Percentiles rank a stretch among this genome's conserved stretches.
Conservation (phyloP, 53 echinoderm and acorn worm genomes). For the Echinometra lucunter region DNA sequence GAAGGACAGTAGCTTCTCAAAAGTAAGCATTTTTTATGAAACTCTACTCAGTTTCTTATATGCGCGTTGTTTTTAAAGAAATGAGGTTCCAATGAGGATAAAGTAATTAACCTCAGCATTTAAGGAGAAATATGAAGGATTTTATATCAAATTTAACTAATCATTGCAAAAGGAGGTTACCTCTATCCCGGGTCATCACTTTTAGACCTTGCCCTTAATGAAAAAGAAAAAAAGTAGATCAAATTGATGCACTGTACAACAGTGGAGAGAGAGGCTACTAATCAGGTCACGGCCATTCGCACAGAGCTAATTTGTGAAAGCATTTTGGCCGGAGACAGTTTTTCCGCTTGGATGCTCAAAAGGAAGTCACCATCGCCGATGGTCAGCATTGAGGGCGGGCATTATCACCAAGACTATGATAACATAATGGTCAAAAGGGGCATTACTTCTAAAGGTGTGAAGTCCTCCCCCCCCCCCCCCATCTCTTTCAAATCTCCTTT, state of each 20-base stretch:
- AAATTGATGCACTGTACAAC: not conserved
- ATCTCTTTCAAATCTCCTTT: too few species aligned
- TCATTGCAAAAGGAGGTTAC: not conserved
- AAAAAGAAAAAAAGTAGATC: not conserved
- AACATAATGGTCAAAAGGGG: not conserved
- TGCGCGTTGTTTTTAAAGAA: too few species aligned
- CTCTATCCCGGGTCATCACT: not conserved
- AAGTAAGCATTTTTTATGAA: too few species aligned
- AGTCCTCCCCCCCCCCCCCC: not conserved
- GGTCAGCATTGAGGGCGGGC: not conserved
- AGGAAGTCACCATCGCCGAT: not conserved
- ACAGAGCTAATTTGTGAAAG: not conserved
- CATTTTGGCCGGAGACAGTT: not conserved
- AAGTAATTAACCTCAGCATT: not conserved
- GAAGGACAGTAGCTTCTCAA: too few species aligned
- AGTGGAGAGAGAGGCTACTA: not conserved
- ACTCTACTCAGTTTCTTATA: too few species aligned
- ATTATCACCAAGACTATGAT: not conserved
- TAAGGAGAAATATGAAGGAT: not conserved
- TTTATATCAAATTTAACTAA: not conserved
- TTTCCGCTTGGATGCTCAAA: not conserved
- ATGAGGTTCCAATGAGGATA: too few species aligned
- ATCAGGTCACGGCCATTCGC: slow-evolving; percentile 4
- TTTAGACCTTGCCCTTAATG: not conserved
- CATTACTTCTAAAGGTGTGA: not conserved